phyloP scores from a whole-genome alignment of 1,140 invertebrate genomes.

The Cyphomyrmex costatus region DNA sequence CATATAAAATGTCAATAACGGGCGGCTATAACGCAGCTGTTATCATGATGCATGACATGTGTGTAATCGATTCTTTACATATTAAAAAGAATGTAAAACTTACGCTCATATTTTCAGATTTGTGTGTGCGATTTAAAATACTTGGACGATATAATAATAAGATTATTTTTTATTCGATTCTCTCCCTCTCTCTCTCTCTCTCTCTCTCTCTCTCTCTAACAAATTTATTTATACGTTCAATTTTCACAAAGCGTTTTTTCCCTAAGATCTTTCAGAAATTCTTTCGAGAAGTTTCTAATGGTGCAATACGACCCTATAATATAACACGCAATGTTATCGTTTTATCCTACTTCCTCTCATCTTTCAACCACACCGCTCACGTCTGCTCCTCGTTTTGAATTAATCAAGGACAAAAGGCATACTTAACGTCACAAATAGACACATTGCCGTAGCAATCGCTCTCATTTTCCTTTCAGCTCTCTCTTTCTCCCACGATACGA shows the following conservation, averaged over 20 bases:
- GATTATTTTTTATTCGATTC: not conserved
- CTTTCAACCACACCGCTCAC: not conserved
- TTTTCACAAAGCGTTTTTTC: not conserved
- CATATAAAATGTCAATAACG: constrained; percentile 46
- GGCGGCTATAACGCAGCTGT: not conserved
- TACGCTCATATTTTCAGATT: not conserved
- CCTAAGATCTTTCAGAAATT: not conserved
- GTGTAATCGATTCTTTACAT: constrained; percentile 14
- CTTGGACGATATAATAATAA: not conserved
- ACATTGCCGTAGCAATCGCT: constrained; percentile 50
- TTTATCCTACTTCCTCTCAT: not conserved
- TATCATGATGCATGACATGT: not conserved
- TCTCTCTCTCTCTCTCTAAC: not conserved
- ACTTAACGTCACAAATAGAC: constrained; percentile 45
- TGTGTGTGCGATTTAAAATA: not conserved
- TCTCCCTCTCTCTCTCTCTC: not conserved
- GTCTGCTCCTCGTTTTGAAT: constrained; percentile 37
- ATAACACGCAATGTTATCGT: not conserved
- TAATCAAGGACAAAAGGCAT: constrained; percentile 54
- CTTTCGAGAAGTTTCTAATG: not conserved
- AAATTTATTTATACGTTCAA: constrained; percentile 4
- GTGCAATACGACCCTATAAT: not conserved
- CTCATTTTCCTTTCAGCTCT: constrained; percentile 46
- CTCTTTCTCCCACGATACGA: constrained; percentile 2
- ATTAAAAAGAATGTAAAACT: not conserved